A percentile compares a stretch with the other conserved stretches of the same genome.
Conservation (phyloP, 2,113 vertebrate genomes). For the Halichoerus grypus region DNA sequence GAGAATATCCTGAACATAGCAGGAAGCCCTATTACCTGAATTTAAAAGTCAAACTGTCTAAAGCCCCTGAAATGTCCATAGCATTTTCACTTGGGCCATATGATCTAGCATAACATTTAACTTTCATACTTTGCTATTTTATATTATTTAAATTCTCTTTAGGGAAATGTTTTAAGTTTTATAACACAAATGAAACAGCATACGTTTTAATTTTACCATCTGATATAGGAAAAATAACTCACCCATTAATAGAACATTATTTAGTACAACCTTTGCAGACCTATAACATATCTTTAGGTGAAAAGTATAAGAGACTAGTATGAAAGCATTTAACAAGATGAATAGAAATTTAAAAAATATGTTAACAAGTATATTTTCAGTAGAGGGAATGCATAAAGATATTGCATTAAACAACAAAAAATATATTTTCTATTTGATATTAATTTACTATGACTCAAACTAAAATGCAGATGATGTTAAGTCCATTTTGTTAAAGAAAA, state of each 20-base stretch:
- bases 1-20: background rate
- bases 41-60: background rate
- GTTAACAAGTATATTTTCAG: background rate
- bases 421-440: background rate
- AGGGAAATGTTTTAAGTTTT: background rate
- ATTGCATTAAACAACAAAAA: background rate
- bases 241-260: background rate
- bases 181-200: background rate
- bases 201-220: background rate
- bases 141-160: background rate
- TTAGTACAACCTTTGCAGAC: background rate
- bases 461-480: background rate
- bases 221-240: background rate
- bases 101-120: background rate
- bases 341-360: background rate
- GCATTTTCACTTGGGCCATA: background rate
- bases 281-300: background rate
- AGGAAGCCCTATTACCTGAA: background rate
- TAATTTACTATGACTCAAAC: background rate
- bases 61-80: background rate
- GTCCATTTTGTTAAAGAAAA: conserved; percentile 9
- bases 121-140: background rate
- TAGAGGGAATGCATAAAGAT: background rate
- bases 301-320: background rate
- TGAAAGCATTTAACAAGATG: background rate